Evolutionary conservation across 2,797 vertebrate genomes (phyloP).

Genomic region (Euthynnus affinis): DNA sequence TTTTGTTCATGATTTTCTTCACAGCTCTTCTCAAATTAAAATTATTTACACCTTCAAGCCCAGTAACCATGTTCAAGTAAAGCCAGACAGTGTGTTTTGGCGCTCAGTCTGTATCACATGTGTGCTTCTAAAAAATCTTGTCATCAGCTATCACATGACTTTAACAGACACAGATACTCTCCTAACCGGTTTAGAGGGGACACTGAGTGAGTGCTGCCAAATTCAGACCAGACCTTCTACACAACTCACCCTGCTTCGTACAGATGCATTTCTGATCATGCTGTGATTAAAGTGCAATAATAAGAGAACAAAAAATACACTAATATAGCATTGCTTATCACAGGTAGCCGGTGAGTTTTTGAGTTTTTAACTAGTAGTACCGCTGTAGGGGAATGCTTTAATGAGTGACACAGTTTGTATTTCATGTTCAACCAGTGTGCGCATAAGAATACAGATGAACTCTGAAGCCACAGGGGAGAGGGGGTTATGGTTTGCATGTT

Average conservation of each 20-base stretch:
- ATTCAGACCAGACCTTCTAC: neutral
- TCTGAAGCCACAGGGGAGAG: neutral
- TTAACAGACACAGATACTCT: neutral
- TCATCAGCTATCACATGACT: neutral
- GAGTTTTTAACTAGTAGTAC: too few relatives aligned
- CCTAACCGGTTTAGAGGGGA: constrained; percentile 3
- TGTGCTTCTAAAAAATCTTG: neutral
- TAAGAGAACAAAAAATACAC: neutral
- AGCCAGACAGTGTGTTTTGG: constrained; percentile 2
- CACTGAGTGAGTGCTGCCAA: constrained; percentile 2
- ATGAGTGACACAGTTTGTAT: neutral
- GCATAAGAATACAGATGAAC: neutral
- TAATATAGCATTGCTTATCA: neutral
- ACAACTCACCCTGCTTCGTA: neutral
- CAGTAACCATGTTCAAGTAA: neutral
- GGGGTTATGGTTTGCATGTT: neutral
- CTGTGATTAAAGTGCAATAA: neutral
- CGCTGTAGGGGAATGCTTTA: neutral
- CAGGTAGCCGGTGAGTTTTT: neutral
- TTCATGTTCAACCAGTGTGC: neutral
- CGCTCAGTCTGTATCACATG: neutral
- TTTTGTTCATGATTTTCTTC: too few relatives aligned
- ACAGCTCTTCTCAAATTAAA: too few relatives aligned
- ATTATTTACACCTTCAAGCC: neutral
- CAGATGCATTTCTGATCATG: neutral